Percentiles rank a stretch among this genome's conserved stretches.
Evolutionary conservation across 2,113 vertebrate genomes (phyloP).

Genomic region (Anarrhichthys ocellatus): DNA sequence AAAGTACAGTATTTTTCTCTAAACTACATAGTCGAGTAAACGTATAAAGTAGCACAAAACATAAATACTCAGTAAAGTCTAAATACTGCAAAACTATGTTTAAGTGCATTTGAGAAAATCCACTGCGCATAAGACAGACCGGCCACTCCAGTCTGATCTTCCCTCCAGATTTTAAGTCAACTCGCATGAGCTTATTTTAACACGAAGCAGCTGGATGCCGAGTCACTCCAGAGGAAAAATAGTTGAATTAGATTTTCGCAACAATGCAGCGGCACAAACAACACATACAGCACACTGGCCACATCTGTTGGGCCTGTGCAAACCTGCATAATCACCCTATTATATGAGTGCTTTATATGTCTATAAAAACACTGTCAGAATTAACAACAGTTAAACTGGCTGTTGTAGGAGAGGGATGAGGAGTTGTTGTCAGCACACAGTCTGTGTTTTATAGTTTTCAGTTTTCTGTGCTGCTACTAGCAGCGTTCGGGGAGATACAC

Average conservation of each 20-base stretch:
- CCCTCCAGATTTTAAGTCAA: conserved; percentile 16
- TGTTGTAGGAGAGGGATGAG: conserved; percentile 5
- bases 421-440: conserved; percentile 19
- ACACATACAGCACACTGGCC: conserved; percentile 1
- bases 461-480: neutral
- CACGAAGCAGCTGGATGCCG: conserved; percentile 60
- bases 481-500: neutral
- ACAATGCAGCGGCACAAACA: conserved; percentile 19
- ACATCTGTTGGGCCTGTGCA: conserved; percentile 35
- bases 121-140: neutral
- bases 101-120: neutral
- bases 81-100: neutral
- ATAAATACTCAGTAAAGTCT: neutral
- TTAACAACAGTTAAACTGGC: conserved; percentile 12
- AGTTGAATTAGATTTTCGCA: conserved; percentile 24
- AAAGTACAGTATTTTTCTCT: neutral
- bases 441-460: conserved; percentile 21
- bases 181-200: conserved; percentile 47
- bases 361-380: conserved; percentile 48
- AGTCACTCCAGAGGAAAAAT: conserved; percentile 31
- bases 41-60: neutral
- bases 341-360: conserved; percentile 38
- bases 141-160: neutral
- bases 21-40: neutral
- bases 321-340: conserved; percentile 45